phyloP scores from a whole-genome alignment of 23 tunicate species.

The Ascidia mentula region DNA sequence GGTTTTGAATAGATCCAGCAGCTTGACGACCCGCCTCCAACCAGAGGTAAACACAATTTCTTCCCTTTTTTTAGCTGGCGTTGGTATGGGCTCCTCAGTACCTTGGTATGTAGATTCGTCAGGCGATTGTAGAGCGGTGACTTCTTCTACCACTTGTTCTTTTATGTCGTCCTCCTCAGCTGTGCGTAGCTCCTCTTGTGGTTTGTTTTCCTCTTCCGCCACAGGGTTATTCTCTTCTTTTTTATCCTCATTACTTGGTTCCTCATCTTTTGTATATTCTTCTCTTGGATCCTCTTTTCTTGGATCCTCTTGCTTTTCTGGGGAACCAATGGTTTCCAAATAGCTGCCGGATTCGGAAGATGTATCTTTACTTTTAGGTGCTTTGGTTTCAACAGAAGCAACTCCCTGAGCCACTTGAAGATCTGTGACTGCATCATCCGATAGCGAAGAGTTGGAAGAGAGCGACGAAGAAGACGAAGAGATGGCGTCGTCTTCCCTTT shows the following conservation, averaged over 20 bases:
- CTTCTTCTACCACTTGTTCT: neutral
- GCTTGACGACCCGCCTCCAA: slow-evolving; percentile 69
- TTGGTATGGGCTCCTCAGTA: neutral
- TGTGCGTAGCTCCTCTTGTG: neutral
- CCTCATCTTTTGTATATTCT: neutral
- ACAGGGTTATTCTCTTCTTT: neutral
- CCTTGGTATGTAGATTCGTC: neutral
- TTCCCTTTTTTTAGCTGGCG: slow-evolving; percentile 48
- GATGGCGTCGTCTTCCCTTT: neutral
- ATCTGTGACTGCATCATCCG: neutral
- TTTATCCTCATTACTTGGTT: neutral
- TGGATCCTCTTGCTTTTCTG: neutral
- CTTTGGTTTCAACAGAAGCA: neutral
- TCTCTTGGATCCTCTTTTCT: neutral
- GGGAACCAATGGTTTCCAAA: neutral
- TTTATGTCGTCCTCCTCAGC: neutral
- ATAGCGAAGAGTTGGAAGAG: neutral
- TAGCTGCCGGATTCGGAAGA: neutral
- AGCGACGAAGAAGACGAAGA: too few relatives aligned
- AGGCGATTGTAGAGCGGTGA: neutral
- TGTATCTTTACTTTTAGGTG: neutral
- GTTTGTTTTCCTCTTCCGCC: neutral
- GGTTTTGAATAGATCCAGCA: slow-evolving; percentile 66
- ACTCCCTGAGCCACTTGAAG: neutral
- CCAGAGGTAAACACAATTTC: slow-evolving; percentile 88